Percentiles rank a stretch among this genome's conserved stretches.
Conservation (phyloP, 2,113 vertebrate genomes). For the Colossoma macropomum region DNA sequence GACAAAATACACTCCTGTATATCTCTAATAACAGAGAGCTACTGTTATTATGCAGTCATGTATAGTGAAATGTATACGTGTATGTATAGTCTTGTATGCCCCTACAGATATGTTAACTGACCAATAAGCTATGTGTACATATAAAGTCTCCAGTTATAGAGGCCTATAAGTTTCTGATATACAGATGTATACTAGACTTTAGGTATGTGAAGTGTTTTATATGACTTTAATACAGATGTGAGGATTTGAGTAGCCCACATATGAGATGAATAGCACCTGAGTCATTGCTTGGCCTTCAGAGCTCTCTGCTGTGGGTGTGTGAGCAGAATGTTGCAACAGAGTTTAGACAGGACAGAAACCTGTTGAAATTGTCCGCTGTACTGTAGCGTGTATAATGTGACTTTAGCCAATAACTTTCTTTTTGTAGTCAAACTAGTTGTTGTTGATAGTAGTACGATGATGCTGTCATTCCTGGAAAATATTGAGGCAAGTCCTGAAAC, state of each 20-base stretch:
- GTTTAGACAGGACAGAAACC: not conserved
- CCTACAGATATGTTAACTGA: too few species aligned
- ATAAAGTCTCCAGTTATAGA: too few species aligned
- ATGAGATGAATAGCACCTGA: conserved; percentile 59
- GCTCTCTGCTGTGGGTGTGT: conserved; percentile 47
- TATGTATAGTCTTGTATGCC: too few species aligned
- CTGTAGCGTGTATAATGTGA: not conserved
- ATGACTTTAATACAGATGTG: not conserved
- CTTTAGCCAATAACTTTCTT: not conserved
- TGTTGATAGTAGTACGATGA: not conserved
- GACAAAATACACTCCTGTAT: too few species aligned
- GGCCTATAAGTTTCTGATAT: not conserved
- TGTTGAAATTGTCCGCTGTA: not conserved
- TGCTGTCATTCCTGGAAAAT: conserved; percentile 5
- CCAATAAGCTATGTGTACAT: too few species aligned
- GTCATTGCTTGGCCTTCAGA: conserved; percentile 53
- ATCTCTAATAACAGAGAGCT: too few species aligned
- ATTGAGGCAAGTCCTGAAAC: not conserved
- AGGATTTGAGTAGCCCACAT: not conserved
- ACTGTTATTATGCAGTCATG: too few species aligned
- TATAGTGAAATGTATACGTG: too few species aligned
- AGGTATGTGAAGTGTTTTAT: not conserved
- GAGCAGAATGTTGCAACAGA: not conserved
- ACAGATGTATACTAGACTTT: not conserved
- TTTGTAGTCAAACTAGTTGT: not conserved